Conservation (phyloP, 2,113 vertebrate genomes). For the Chloebia gouldiae region DNA sequence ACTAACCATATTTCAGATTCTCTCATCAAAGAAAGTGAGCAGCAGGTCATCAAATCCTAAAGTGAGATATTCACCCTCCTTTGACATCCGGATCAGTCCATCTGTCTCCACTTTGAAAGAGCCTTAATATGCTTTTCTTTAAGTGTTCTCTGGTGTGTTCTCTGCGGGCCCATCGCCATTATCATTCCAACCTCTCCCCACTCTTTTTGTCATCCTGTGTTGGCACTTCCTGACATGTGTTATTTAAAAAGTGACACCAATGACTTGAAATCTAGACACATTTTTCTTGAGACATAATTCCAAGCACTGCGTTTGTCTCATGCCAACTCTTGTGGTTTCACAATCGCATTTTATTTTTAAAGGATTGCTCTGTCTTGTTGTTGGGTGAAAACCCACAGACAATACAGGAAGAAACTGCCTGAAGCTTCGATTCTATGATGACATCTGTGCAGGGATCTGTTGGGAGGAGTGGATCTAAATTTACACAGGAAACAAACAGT, state of each 20-base stretch:
- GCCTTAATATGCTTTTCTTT: constrained; percentile 65
- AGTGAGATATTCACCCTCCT: constrained; percentile 65
- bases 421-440: constrained; percentile 45
- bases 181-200: constrained; percentile 66
- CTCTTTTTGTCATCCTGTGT: constrained; percentile 67
- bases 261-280: constrained; percentile 68
- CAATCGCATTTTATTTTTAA: constrained; percentile 58
- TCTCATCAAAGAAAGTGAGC: constrained; percentile 64
- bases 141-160: constrained; percentile 62
- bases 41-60: constrained; percentile 67
- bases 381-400: constrained; percentile 62
- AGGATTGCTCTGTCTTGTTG: constrained; percentile 61
- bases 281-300: constrained; percentile 63
- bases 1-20: constrained; percentile 53
- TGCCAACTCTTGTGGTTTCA: constrained; percentile 52
- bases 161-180: constrained; percentile 63
- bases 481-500: constrained; percentile 51
- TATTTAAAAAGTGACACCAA: constrained; percentile 66
- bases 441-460: constrained; percentile 61
- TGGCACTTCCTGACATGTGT: constrained; percentile 67
- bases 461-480: constrained; percentile 33
- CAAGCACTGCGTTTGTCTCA: constrained; percentile 41
- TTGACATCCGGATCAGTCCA: constrained; percentile 66
- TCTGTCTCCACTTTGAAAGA: constrained; percentile 65
- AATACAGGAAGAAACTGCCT: constrained; percentile 51